A percentile compares a stretch with the other conserved stretches of the same genome.
phyloP scores from a whole-genome alignment of 1,140 invertebrate genomes.

The Campoletis sonorensis region DNA sequence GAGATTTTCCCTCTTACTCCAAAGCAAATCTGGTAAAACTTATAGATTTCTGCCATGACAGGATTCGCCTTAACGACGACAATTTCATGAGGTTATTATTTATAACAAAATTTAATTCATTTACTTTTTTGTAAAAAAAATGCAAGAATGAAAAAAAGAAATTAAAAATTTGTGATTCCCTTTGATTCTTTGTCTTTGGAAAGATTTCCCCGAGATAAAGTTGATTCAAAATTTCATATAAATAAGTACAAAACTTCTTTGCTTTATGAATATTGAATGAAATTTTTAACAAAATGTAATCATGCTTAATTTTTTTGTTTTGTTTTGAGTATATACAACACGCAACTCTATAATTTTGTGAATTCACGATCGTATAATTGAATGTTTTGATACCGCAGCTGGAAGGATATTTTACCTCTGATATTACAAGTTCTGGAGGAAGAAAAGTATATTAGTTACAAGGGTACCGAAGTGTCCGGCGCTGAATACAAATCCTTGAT shows the following conservation, averaged over 20 bases:
- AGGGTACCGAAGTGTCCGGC: slow-evolving; percentile 70
- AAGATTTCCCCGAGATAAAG: too few species aligned
- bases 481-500: slow-evolving; percentile 74
- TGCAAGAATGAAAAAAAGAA: too few species aligned
- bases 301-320: background rate
- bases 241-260: too few species aligned
- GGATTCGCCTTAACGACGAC: slow-evolving; percentile 66
- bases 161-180: too few species aligned
- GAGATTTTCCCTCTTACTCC: slow-evolving; percentile 64
- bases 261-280: slow-evolving; percentile 21
- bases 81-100: slow-evolving; percentile 61
- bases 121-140: too few species aligned
- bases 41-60: slow-evolving; percentile 67
- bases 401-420: slow-evolving; percentile 76
- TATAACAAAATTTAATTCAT: background rate
- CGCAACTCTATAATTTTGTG: too few species aligned
- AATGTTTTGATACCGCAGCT: slow-evolving; percentile 63
- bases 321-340: too few species aligned
- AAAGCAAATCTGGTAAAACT: slow-evolving; percentile 63
- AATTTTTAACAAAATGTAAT: slow-evolving; percentile 29
- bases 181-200: too few species aligned
- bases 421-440: slow-evolving; percentile 72
- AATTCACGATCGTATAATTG: slow-evolving; percentile 14
- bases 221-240: too few species aligned
- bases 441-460: slow-evolving; percentile 70